phyloP scores from a whole-genome alignment of 1,140 invertebrate genomes.

The Ylistrum balloti region DNA sequence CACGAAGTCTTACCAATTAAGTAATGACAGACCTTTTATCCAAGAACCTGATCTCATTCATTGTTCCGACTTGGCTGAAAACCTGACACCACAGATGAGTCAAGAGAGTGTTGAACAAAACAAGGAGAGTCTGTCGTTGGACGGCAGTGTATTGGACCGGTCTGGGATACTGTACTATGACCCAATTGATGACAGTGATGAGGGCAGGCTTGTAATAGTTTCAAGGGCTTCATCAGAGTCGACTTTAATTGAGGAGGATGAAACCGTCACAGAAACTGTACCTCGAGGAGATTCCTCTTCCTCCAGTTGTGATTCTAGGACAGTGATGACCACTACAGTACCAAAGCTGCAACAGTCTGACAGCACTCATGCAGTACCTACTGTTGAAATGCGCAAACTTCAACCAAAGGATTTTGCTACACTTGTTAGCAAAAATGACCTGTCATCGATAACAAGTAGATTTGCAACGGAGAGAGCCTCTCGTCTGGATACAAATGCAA shows the following conservation, averaged over 20 bases:
- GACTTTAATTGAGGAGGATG: not conserved
- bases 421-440: not conserved
- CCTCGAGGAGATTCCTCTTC: no score
- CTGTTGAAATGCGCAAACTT: no score
- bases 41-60: not conserved
- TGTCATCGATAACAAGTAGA: not conserved
- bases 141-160: conserved; percentile 43
- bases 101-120: not conserved
- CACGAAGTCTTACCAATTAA: not conserved
- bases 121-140: not conserved
- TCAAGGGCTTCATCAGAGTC: conserved; percentile 34
- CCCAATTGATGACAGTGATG: conserved; percentile 36
- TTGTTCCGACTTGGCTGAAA: not conserved
- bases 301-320: no score
- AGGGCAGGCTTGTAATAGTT: conserved; percentile 43
- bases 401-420: no score
- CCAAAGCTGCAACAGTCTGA: no score
- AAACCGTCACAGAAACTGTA: not conserved
- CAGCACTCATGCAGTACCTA: no score
- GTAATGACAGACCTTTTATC: no score
- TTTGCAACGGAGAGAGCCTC: not conserved
- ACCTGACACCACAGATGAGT: not conserved
- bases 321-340: no score
- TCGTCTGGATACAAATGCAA: not conserved
- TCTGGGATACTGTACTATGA: conserved; percentile 20